Base-by-base conservation (phyloP, 2,888 invertebrate genomes). In the Lepidocyrtoides sp. region DNA sequence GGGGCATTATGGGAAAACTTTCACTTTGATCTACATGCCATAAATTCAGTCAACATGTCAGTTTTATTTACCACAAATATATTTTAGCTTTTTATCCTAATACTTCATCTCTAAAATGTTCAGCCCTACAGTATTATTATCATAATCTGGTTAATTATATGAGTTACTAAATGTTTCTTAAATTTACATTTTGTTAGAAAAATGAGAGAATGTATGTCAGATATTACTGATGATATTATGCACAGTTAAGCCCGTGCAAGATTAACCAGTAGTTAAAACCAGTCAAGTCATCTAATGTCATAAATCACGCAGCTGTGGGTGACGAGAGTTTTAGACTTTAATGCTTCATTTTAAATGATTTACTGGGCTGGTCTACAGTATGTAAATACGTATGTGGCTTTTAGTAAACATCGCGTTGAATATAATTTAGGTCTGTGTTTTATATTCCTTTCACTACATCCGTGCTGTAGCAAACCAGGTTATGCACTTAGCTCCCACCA, bases 231-330 rank as follows among this genome's bases (percentile, higher is more conserved):
- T 23, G 29, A 77, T 51, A 17, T 54, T 77, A 36, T 17, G 29
- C 36, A 36, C 12, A 54, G 20, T 36, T 79, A 3, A 57, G 14
- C 54, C 20, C 69, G 7, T 72, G 26, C 32, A 88, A 89, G 69
- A 36, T 81, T 82, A 82, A 91, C 84, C 93, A 93, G 93, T 92
- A 93, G 93, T 93, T 92, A 88, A 93, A 91, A 93, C 91, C 86
- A 93, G 92, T 93, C 92, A 93, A 66, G 88, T 84, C 87, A 81
- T 88, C 48, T 75, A 81, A 60, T 69, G 26, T 92, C 92, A 93
- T 93, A 93, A 93, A 93, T 93, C 93, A 93, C 93, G 87, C 91
- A 92, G 93, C 91, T 92, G 81, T 91, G 91, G 91, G 91, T 91
- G 88, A 92, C 85, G 91, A 91, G 88, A 77, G 72, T 84, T 83